Base-by-base conservation (phyloP, 2,113 vertebrate genomes). In the Columba livia region DNA sequence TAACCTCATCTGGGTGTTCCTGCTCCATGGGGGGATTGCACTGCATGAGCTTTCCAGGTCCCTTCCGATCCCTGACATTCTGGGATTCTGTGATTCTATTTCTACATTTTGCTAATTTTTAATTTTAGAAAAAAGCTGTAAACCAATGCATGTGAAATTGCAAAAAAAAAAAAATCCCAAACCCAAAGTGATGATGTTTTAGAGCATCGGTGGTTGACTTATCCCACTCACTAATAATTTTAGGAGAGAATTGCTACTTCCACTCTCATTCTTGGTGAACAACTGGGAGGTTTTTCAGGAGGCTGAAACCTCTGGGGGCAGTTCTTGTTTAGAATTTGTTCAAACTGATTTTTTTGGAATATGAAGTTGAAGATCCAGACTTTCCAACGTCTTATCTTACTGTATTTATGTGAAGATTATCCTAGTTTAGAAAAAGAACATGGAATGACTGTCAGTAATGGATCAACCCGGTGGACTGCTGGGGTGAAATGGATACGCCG, bases 381-480 rank as follows among this genome's bases (percentile, higher is more conserved):
- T 85, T 72, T 23, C 48, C 75, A 31, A 36, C 40, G 15, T 32
- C 40, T 73, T 48, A 13, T 42, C 31, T 62, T 40, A 3, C n/a
- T 62, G 38, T 70, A 15, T 8, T 84, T 36, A 70, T 25, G 60
- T 47, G 48, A 62, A 66, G 77, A 81, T 95, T 67, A 91, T 82
- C 44, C 54, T 28, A n/a, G 70, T 67, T 95, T 38, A 91, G 78
- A 50, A 51, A 58, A 91, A 47, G 64, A 65, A 75, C 58, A 44
- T 15, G 29, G 74, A 11, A 69, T 94, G 94, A 67, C 34, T 79
- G 34, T 13, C 66, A 64, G 26, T 75, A 53, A 75, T 77, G 15
- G 44, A 42, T 56, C 50, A 32, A 91, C 74, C 79, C 61, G 34
- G 12, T 66, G 64, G 70, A 71, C 32, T 16, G 32, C 74, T 24